Percentiles rank a stretch among this genome's conserved stretches.
These are phyloP conservation scores for Tineola bisselliella DNA, from an alignment of 2,888 invertebrate species.

Conservation along the genomic window DNA sequence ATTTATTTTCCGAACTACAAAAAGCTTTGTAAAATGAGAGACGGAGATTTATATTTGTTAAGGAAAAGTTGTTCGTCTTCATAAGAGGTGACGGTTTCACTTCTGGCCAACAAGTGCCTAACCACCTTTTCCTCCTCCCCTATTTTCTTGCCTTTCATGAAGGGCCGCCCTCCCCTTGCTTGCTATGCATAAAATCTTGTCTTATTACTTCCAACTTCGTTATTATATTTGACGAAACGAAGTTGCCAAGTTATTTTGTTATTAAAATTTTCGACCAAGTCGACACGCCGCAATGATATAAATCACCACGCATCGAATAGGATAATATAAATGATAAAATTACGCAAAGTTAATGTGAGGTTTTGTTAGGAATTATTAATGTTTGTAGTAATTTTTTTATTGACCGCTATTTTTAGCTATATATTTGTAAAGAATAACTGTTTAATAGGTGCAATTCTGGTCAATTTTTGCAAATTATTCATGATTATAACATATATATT, in stretches of 20 bases:
- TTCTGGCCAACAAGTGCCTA: slow-evolving; percentile 60
- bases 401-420: not conserved
- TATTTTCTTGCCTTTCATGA: slow-evolving; percentile 25
- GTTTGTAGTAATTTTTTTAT: not conserved
- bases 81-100: slow-evolving; percentile 61
- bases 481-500: too few relatives aligned
- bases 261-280: slow-evolving; percentile 61
- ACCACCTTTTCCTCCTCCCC: slow-evolving; percentile 32
- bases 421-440: not conserved
- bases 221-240: slow-evolving; percentile 64
- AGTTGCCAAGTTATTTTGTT: slow-evolving; percentile 66
- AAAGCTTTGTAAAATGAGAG: slow-evolving; percentile 12
- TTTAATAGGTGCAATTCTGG: too few relatives aligned
- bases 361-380: slow-evolving; percentile 14
- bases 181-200: slow-evolving; percentile 64
- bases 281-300: slow-evolving; percentile 34
- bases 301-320: slow-evolving; percentile 47
- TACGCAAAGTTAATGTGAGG: slow-evolving; percentile 17
- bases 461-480: too few relatives aligned
- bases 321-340: slow-evolving; percentile 44
- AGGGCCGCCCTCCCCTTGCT: slow-evolving; percentile 46
- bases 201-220: slow-evolving; percentile 66
- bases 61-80: slow-evolving; percentile 63
- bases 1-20: slow-evolving; percentile 5
- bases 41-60: slow-evolving; percentile 63